Evolutionary conservation across 2,797 vertebrate genomes (phyloP).

Genomic region (Carapus acus): DNA sequence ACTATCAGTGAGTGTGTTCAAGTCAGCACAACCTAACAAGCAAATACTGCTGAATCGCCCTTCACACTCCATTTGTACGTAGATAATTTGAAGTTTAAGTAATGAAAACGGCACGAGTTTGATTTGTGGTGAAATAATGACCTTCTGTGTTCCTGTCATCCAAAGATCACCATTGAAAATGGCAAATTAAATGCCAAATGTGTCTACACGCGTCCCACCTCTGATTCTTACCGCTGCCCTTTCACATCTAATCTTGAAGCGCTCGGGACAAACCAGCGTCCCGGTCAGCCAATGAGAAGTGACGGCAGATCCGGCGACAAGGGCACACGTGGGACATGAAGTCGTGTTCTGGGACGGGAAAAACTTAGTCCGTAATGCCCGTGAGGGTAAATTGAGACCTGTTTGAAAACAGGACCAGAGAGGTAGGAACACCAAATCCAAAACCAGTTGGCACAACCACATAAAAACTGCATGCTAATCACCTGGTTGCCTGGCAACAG

Average conservation of each 20-base stretch:
- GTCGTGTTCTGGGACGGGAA: slow-evolving; percentile 6
- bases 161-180: slow-evolving; percentile 39
- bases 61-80: slow-evolving; percentile 4
- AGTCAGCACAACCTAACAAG: slow-evolving; percentile 10
- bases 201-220: slow-evolving; percentile 29
- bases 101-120: slow-evolving; percentile 25
- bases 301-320: slow-evolving; percentile 10
- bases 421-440: slow-evolving; percentile 58
- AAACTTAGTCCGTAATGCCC: slow-evolving; percentile 54
- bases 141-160: slow-evolving; percentile 33
- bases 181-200: slow-evolving; percentile 52
- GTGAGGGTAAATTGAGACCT: slow-evolving; percentile 35
- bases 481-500: slow-evolving; percentile 47
- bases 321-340: slow-evolving; percentile 23
- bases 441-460: slow-evolving; percentile 39
- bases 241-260: slow-evolving; percentile 38
- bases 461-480: slow-evolving; percentile 57
- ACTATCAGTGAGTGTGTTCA: slow-evolving; percentile 26
- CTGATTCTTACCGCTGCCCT: slow-evolving; percentile 30
- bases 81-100: background rate
- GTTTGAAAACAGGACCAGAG: slow-evolving; percentile 35
- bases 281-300: too few species aligned
- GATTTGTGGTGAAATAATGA: slow-evolving; percentile 36
- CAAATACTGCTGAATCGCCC: background rate
- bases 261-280: slow-evolving; percentile 34